Evolutionary conservation across 2,797 vertebrate species (phyloP).

Genomic region (Anolis apletophallus): DNA sequence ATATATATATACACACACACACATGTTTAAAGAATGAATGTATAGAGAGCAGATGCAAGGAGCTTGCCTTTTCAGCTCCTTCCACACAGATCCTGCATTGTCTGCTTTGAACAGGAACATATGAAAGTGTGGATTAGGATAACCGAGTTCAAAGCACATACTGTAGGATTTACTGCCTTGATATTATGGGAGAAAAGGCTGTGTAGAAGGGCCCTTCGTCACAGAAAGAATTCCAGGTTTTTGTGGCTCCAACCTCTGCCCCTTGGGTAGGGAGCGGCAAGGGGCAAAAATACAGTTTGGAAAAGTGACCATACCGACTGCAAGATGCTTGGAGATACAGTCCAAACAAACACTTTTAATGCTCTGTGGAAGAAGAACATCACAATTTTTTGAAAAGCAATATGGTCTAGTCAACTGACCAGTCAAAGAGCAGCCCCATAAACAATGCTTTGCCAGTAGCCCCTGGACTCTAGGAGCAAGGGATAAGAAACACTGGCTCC

Average conservation of each 20-base stretch:
- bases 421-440: not conserved
- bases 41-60: not conserved
- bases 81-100: no score
- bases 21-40: not conserved
- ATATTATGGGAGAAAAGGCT: no score
- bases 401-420: not conserved
- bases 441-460: not conserved
- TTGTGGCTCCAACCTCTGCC: no score
- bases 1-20: not conserved
- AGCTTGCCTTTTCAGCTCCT: not conserved
- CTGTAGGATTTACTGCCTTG: no score
- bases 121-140: no score
- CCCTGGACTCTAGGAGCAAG: not conserved
- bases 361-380: not conserved
- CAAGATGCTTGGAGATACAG: no score
- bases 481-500: not conserved
- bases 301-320: no score
- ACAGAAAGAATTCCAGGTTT: not conserved
- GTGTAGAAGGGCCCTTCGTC: no score
- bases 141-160: no score
- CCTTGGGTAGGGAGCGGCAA: not conserved
- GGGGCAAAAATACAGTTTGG: not conserved
- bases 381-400: not conserved
- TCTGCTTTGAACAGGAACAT: no score
- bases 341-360: no score